Conservation (phyloP, 2,797 vertebrate genomes). For the Anolis apletophallus region DNA sequence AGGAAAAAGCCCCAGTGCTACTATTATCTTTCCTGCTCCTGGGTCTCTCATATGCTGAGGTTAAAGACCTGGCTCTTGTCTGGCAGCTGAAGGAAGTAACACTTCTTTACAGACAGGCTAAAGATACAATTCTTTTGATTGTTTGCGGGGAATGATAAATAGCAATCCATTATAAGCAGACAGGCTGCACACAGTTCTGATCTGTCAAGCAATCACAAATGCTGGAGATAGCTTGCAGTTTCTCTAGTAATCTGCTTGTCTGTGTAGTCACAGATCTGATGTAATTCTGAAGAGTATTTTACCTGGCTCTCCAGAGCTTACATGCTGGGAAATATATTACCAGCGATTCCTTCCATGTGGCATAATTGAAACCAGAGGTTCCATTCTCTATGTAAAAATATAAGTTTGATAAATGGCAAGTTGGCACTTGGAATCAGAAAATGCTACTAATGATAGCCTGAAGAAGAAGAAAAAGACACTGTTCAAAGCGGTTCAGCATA, state of each 20-base stretch:
- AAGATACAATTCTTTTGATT: constrained; percentile 13
- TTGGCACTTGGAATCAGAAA: not conserved
- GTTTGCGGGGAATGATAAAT: constrained; percentile 5
- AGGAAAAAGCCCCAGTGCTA: not conserved
- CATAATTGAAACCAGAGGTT: accelerated
- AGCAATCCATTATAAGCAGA: constrained; percentile 25
- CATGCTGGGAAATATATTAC: not conserved
- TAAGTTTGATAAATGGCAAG: not conserved
- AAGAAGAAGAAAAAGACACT: not conserved
- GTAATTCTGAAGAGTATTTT: constrained; percentile 11
- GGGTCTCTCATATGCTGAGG: not conserved
- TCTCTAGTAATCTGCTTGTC: not conserved
- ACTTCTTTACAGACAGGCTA: constrained; percentile 39
- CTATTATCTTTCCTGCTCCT: not conserved
- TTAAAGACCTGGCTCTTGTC: constrained; percentile 42
- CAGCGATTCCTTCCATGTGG: not conserved
- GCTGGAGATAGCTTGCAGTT: not conserved
- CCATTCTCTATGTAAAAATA: not conserved
- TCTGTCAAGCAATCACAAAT: constrained; percentile 3
- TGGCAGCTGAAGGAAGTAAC: constrained; percentile 21
- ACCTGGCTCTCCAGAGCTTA: not conserved
- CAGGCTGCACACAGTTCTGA: constrained; percentile 3
- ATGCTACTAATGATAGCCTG: not conserved
- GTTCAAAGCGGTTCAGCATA: not conserved
- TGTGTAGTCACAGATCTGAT: constrained; percentile 16